A percentile compares a stretch with the other conserved stretches of the same genome.
These are phyloP conservation scores for Oncopodura yosiiana DNA, from an alignment of 1,140 invertebrate species.

Conservation along the genomic window DNA sequence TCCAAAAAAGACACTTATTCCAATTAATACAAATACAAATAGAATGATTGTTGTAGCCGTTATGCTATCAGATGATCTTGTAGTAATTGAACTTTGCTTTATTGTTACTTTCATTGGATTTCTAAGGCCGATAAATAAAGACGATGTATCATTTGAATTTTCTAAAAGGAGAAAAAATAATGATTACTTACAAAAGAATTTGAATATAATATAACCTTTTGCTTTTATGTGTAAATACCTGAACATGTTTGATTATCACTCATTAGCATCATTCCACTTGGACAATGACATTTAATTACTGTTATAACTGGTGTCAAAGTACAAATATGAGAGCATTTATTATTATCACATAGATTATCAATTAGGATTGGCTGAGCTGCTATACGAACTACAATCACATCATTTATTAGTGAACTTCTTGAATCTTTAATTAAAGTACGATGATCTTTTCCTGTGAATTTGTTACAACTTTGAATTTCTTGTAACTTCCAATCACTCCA, in stretches of 20 bases:
- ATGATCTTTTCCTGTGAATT: conserved; percentile 41
- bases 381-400: conserved; percentile 42
- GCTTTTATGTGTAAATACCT: conserved; percentile 39
- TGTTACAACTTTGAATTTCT: conserved; percentile 38
- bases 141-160: no score
- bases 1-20: no score
- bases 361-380: conserved; percentile 22
- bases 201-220: no score
- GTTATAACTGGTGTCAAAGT: conserved; percentile 52
- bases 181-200: no score
- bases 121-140: no score
- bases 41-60: no score
- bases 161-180: no score
- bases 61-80: no score
- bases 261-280: conserved; percentile 53
- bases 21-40: no score
- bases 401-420: conserved; percentile 38
- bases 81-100: no score
- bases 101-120: no score
- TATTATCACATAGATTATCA: conserved; percentile 56
- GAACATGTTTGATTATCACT: conserved; percentile 46
- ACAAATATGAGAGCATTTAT: conserved; percentile 68
- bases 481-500: conserved; percentile 66
- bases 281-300: conserved; percentile 69
- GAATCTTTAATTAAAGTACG: no score